Conservation (phyloP, 1,140 invertebrate genomes). For the Ylistrum balloti region DNA sequence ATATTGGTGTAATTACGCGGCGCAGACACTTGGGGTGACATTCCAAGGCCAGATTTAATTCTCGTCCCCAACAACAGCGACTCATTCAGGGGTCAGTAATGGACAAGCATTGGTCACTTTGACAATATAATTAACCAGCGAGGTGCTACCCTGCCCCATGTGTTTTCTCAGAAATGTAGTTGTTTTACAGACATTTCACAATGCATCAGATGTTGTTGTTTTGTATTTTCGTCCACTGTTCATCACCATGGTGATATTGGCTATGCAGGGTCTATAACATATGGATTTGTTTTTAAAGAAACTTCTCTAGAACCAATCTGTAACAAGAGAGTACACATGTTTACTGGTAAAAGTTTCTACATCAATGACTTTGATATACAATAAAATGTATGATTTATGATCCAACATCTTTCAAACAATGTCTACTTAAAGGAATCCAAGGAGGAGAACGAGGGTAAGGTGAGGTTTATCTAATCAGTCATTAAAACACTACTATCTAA, state of each 20-base stretch:
- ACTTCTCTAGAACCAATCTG: no score
- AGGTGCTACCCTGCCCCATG: neutral
- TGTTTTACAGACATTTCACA: neutral
- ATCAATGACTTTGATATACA: no score
- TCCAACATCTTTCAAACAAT: no score
- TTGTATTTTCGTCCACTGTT: neutral
- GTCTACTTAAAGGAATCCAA: no score
- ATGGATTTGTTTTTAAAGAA: no score
- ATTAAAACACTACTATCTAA: no score
- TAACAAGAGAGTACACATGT: no score
- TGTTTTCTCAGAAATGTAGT: neutral
- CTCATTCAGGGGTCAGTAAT: neutral
- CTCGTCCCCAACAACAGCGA: neutral
- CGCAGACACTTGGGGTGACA: neutral
- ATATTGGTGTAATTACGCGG: neutral
- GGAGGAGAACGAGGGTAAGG: no score
- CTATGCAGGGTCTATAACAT: no score
- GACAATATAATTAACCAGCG: neutral
- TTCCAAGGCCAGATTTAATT: neutral
- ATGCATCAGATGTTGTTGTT: neutral
- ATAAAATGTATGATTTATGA: no score
- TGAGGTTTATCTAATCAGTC: no score
- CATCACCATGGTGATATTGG: neutral
- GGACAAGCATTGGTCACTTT: neutral
- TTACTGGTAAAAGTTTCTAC: no score